A percentile compares a stretch with the other conserved stretches of the same genome.
Conservation (phyloP, 2,797 vertebrate species). For the Anolis apletophallus region DNA sequence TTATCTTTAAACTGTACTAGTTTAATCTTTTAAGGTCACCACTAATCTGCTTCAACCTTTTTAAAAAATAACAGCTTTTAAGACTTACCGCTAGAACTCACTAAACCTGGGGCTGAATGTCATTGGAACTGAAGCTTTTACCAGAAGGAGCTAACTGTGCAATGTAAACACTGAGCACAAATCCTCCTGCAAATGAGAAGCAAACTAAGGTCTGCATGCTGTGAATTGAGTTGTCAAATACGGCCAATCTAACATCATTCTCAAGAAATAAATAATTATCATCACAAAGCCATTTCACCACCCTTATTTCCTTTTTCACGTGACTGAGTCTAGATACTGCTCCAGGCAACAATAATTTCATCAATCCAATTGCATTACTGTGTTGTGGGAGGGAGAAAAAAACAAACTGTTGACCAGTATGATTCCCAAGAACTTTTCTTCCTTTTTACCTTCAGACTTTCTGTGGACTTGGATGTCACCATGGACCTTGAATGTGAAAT, state of each 20-base stretch:
- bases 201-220: conserved; percentile 56
- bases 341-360: conserved; percentile 59
- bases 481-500: conserved; percentile 91
- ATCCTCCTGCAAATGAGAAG: conserved; percentile 68
- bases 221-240: conserved; percentile 59
- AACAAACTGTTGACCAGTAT: conserved; percentile 42
- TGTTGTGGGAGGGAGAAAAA: conserved; percentile 46
- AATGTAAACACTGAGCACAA: conserved; percentile 70
- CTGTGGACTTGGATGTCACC: conserved; percentile 84
- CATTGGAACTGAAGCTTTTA: conserved; percentile 66
- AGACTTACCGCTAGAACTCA: conserved; percentile 66
- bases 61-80: conserved; percentile 75
- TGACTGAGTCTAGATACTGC: conserved; percentile 45
- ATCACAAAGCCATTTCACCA: conserved; percentile 28
- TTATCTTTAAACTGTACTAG: conserved; percentile 75
- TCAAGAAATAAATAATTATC: not conserved
- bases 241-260: conserved; percentile 30
- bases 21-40: conserved; percentile 73
- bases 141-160: conserved; percentile 63
- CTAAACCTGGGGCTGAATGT: conserved; percentile 66
- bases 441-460: conserved; percentile 63
- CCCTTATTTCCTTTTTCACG: conserved; percentile 2
- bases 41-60: conserved; percentile 73
- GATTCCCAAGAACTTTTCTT: conserved; percentile 15
- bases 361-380: conserved; percentile 53